Conservation (phyloP, 2,113 vertebrate genomes). For the Xenus cinereus region DNA sequence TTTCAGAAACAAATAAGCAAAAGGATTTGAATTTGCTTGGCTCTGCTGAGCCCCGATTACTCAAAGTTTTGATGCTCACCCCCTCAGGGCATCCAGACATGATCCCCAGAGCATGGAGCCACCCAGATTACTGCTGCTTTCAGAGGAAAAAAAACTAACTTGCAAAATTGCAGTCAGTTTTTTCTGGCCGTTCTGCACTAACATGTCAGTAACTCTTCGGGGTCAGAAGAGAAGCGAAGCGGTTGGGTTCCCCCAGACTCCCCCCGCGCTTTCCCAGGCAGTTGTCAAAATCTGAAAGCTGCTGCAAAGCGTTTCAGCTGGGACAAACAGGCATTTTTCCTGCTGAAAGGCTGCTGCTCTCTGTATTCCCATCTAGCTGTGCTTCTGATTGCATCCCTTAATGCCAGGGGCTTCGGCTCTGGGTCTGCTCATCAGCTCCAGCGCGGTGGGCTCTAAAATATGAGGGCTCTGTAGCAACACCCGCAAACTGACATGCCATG, state of each 20-base stretch:
- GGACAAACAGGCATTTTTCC: neutral
- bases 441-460: fast-evolving
- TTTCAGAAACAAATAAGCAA: neutral
- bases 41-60: neutral
- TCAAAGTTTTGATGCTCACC: neutral
- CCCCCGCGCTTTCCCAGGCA: fast-evolving
- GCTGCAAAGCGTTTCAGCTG: neutral
- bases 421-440: neutral
- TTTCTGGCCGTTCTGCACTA: fast-evolving
- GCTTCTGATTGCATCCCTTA: neutral
- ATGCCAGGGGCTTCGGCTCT: neutral
- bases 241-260: neutral
- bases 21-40: neutral
- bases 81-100: fast-evolving
- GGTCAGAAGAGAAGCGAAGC: neutral
- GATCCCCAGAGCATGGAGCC: neutral
- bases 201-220: neutral
- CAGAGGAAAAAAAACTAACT: neutral
- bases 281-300: neutral
- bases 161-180: neutral
- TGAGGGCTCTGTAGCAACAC: neutral
- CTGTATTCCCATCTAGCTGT: fast-evolving
- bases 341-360: neutral
- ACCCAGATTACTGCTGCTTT: neutral
- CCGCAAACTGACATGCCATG: fast-evolving